Evolutionary conservation across 23 tunicate genomes (phyloP), one percentile per base, ranked within the genome.

Genomic region (Halocynthia aurantium): DNA sequence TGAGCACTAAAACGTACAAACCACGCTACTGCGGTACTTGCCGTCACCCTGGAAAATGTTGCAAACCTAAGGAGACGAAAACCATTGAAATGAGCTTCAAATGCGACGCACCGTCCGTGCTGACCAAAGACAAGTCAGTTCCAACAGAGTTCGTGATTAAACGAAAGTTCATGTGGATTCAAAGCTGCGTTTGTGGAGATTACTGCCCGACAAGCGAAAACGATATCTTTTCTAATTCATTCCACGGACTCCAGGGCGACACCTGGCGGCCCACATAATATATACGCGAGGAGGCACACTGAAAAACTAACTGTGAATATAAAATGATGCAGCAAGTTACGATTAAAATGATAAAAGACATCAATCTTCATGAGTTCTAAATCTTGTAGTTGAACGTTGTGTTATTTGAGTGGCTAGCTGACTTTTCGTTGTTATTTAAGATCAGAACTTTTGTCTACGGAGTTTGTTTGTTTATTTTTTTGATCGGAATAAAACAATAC

Each of bases 21-120:
- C 98, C 92, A 10, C 70, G 65, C 67, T 86, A 92, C 65, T 92
- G 98, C 57, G 89, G 98, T 8, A 9, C 76, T 20, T 92, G 98
- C 67, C 66, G 78, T 53, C 62, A 55, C 66, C 52, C 85, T 0
- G 82, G 70, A 8, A 86, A 76, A 20, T 92, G 98, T 66, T 92
- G 98, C 82, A 53, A 67, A 13, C 98, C 98, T 5, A 77, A 83
- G 51, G 19, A 55, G 7, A 62, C 84, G 54, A 83, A 83, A 51
- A 92, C 98, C 50, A 72, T 83, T 2, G 62, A 81, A 51, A 67
- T 85, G 51, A 72, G 68, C 49, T 92, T 92, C 66, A 58, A 62
- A 8, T 92, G 98, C 84, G 78, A 74, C 55, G 20, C n/a, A 0
- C 56, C 56, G 12, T 44, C 55, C 22, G 22, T 53, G 12, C 56